Evolutionary conservation across 2,797 vertebrate genomes (phyloP).

Genomic region (Botia kubotai): DNA sequence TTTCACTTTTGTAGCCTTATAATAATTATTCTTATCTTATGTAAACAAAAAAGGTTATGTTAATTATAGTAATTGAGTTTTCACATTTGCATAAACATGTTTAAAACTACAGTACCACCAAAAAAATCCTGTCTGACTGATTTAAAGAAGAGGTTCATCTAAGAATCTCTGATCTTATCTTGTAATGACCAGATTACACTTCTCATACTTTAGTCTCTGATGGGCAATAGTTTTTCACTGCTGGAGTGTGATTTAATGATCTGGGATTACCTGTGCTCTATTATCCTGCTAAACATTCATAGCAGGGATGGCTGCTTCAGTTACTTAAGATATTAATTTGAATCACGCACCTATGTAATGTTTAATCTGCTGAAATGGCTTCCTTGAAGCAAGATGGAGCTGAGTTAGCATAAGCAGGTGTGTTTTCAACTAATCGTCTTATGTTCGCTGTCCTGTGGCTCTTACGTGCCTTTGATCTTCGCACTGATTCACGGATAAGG

Average conservation of each 20-base stretch:
- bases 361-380: slow-evolving; percentile 36
- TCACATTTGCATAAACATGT: too few species aligned
- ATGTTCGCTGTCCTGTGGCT: slow-evolving; percentile 56
- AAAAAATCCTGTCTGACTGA: not conserved
- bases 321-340: slow-evolving; percentile 34
- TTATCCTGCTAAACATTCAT: slow-evolving; percentile 35
- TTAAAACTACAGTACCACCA: too few species aligned
- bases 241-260: slow-evolving; percentile 24
- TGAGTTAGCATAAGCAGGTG: slow-evolving; percentile 62
- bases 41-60: too few species aligned
- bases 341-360: slow-evolving; percentile 19
- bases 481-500: slow-evolving; percentile 45
- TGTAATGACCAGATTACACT: slow-evolving; percentile 31
- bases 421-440: slow-evolving; percentile 65
- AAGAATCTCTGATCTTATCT: not conserved
- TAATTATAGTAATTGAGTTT: too few species aligned
- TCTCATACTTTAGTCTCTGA: slow-evolving; percentile 6
- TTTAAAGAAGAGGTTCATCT: not conserved
- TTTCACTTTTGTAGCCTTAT: too few species aligned
- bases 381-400: slow-evolving; percentile 29
- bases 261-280: slow-evolving; percentile 19
- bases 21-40: too few species aligned
- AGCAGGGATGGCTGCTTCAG: not conserved
- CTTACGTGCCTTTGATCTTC: slow-evolving; percentile 59
- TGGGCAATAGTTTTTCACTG: not conserved